A percentile compares a stretch with the other conserved stretches of the same genome.
phyloP scores from a whole-genome alignment of 64 coral and sea anemone species.

The Trachythela sp. region DNA sequence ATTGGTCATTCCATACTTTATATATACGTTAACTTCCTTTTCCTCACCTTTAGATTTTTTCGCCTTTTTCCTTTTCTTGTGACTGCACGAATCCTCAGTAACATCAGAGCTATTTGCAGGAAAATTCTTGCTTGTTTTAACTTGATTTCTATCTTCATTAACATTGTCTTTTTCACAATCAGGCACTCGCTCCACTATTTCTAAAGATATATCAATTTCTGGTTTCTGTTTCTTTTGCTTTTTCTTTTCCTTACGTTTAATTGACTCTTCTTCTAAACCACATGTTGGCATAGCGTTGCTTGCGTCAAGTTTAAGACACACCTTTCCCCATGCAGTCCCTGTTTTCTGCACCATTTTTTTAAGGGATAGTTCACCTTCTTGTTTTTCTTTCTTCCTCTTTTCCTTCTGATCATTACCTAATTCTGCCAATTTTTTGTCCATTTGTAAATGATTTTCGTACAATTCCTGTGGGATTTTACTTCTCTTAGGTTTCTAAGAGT shows the following conservation, averaged over 20 bases:
- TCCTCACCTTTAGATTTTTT: not conserved
- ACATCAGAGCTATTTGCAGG: not conserved
- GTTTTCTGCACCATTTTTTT: not conserved
- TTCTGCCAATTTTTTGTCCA: too few relatives aligned
- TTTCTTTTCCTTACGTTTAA: not conserved
- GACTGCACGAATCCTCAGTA: not conserved
- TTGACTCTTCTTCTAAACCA: not conserved
- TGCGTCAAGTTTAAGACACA: too few relatives aligned
- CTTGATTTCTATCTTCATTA: not conserved
- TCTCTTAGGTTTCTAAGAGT: too few relatives aligned
- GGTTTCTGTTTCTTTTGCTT: not conserved
- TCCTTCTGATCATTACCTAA: not conserved
- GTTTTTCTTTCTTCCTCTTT: not conserved
- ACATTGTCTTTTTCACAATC: not conserved
- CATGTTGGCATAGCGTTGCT: not conserved
- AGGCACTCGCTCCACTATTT: not conserved
- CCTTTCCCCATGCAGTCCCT: not conserved
- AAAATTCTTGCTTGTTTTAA: not conserved
- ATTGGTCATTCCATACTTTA: not conserved
- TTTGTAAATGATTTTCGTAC: too few relatives aligned
- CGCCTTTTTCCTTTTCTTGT: not conserved
- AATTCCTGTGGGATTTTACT: too few relatives aligned
- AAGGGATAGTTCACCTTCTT: not conserved
- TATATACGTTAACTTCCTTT: not conserved
- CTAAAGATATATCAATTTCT: not conserved